Percentiles rank a stretch among this genome's conserved stretches.
Conservation (phyloP, 2,888 invertebrate genomes). For the Emesis russula region DNA sequence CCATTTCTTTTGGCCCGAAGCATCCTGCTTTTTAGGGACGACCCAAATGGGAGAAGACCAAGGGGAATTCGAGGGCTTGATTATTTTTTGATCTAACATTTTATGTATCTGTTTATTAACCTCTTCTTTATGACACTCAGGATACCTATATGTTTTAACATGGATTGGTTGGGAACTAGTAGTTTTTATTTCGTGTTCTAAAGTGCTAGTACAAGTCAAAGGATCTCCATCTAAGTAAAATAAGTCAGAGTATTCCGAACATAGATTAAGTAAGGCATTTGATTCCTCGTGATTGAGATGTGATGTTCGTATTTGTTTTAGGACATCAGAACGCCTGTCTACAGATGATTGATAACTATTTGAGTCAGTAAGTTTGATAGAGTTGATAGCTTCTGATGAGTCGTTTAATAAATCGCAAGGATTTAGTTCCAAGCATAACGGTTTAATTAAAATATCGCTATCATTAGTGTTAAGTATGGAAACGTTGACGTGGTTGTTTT, state of each 20-base stretch:
- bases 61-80: not conserved
- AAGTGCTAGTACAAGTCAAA: no score
- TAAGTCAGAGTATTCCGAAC: not conserved
- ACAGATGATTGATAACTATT: no score
- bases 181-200: not conserved
- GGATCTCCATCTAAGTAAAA: no score
- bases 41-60: not conserved
- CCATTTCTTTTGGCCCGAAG: no score
- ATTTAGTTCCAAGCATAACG: not conserved
- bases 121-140: not conserved
- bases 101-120: not conserved
- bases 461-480: not conserved
- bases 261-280: not conserved
- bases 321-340: not conserved
- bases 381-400: no score
- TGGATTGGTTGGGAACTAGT: not conserved
- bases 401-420: not conserved
- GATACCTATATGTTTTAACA: not conserved
- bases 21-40: no score
- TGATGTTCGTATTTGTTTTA: not conserved
- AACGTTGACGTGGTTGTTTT: not conserved
- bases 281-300: not conserved
- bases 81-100: not conserved
- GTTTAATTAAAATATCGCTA: not conserved
- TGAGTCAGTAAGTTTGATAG: no score